Evolutionary conservation across 2,797 vertebrate genomes (phyloP), one percentile per base, ranked within the genome.

Genomic region (Sebastiscus tertius): DNA sequence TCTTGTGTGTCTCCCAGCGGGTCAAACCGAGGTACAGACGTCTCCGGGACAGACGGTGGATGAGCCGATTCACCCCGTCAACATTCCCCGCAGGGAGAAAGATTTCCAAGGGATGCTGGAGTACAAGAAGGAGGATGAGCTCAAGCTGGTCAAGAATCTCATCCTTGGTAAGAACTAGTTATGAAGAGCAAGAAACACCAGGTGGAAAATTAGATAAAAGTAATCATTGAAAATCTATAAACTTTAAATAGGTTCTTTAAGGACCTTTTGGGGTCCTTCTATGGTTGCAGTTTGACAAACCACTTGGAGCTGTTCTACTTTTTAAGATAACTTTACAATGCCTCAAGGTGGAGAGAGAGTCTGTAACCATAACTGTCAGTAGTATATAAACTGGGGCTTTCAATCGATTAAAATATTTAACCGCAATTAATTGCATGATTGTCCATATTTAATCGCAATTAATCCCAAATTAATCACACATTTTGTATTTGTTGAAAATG

Each of bases 101-200:
- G 98, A 99, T 89, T 99, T 99, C 96, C 98, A 99, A 86, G 99
- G 99, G 80, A 99, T 99, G 99, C 81, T 99, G 91, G 98, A 99
- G 70, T 99, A 98, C 89, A 99, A 99, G 95, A 98, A 96, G 93
- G 98, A 99, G 72, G 98, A 99, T 86, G 99, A 99, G 77, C 96
- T 97, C 67, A 99, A 98, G 79, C 97, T 99, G 74, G 96, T 99
- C 79, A 99, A 99, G 94, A 99, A 99, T 88, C 97, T 99, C 74
- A 99, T 99, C 87, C 95, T 99, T 72, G 99, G 99, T 96, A 92
- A 94, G 95, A 83, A 5, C 16, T 16, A 1, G 29, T 20, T 13
- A 59, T 12, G 10, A 63, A 27, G 33, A 70, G 67, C 14, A 58
- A 27, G 52, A 18, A 69, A 11, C 29, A 55, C 20, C 22, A 34